Percentiles rank a stretch among this genome's conserved stretches.
Conservation (phyloP, 2,797 vertebrate genomes). For the Sardinella longiceps region DNA sequence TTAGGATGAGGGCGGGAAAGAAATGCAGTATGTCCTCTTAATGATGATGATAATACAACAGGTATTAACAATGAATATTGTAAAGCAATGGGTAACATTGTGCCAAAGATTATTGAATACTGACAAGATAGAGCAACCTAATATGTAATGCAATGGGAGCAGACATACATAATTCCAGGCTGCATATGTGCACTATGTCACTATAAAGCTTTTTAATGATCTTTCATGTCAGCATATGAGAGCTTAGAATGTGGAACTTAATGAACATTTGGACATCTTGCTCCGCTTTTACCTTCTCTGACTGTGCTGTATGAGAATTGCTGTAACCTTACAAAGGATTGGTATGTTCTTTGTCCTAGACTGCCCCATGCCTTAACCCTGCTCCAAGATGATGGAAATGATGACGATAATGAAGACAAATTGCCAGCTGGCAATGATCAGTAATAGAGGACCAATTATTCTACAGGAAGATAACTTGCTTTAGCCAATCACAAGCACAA, state of each 20-base stretch:
- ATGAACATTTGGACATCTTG: too few relatives aligned
- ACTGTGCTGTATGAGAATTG: background rate
- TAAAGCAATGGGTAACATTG: background rate
- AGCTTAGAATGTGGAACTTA: too few relatives aligned
- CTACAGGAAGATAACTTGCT: slow-evolving; percentile 41
- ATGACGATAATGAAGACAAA: slow-evolving; percentile 28
- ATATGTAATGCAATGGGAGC: too few relatives aligned
- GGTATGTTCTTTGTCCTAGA: slow-evolving; percentile 71
- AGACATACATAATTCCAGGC: too few relatives aligned
- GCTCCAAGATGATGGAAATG: slow-evolving; percentile 49
- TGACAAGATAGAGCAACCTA: too few relatives aligned
- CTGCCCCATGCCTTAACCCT: slow-evolving; percentile 83
- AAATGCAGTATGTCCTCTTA: background rate
- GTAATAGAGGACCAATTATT: slow-evolving; percentile 48
- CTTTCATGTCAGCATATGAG: too few relatives aligned
- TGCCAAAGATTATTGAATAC: too few relatives aligned
- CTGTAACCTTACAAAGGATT: background rate
- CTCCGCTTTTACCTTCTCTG: too few relatives aligned
- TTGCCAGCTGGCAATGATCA: slow-evolving; percentile 46
- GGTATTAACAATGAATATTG: too few relatives aligned
- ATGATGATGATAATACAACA: background rate
- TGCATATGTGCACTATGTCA: too few relatives aligned
- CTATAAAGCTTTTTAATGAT: too few relatives aligned
- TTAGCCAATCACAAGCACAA: slow-evolving; percentile 60
- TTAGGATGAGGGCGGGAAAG: background rate